These are phyloP conservation scores for Pionites leucogaster DNA, from an alignment of 2,113 vertebrate species.

Conservation along the genomic window DNA sequence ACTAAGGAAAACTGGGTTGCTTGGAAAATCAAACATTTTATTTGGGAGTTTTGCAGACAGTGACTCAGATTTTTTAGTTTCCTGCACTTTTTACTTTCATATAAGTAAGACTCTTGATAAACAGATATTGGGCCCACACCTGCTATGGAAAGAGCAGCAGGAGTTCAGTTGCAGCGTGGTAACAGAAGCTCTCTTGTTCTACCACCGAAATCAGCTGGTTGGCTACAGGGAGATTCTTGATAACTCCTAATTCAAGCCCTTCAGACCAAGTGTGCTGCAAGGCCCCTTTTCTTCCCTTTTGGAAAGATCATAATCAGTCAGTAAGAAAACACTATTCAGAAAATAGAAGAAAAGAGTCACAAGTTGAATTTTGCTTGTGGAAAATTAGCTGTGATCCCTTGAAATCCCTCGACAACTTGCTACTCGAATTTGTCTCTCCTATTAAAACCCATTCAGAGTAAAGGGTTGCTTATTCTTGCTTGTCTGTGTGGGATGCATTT, in stretches of 20 bases:
- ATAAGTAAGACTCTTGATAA: slow-evolving; percentile 68
- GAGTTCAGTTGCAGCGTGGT: slow-evolving; percentile 47
- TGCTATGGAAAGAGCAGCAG: slow-evolving; percentile 72
- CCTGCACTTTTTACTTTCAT: slow-evolving; percentile 69
- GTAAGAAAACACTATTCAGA: neutral
- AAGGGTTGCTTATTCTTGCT: neutral
- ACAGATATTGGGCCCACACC: slow-evolving; percentile 74
- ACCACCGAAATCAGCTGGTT: slow-evolving; percentile 34
- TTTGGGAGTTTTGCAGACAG: slow-evolving; percentile 77
- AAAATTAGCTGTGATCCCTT: neutral
- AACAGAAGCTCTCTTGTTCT: slow-evolving; percentile 73
- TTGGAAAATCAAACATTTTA: slow-evolving; percentile 77
- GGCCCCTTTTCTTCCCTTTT: neutral
- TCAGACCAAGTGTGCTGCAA: neutral
- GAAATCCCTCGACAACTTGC: neutral
- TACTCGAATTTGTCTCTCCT: neutral
- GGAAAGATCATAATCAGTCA: slow-evolving; percentile 20
- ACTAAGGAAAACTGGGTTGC: slow-evolving; percentile 69
- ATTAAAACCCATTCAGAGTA: neutral
- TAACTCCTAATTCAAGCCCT: slow-evolving; percentile 40
- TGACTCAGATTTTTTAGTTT: slow-evolving; percentile 77
- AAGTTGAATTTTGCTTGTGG: neutral
- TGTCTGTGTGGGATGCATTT: neutral
- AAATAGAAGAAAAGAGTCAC: neutral
- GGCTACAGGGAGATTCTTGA: slow-evolving; percentile 56